These are phyloP conservation scores for Aphis gossypii DNA, from an alignment of 1,140 invertebrate species.

Conservation along the genomic window DNA sequence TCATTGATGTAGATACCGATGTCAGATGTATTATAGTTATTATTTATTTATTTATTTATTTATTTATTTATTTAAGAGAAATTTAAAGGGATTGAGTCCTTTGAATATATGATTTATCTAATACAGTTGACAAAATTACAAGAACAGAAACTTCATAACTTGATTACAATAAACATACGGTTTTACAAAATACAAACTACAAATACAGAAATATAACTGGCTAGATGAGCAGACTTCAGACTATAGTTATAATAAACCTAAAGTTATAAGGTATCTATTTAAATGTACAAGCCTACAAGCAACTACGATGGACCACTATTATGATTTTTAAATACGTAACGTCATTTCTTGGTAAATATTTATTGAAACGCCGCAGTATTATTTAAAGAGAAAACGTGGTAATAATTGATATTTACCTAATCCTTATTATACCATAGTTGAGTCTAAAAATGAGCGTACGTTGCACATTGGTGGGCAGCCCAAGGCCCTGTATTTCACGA, in stretches of 20 bases:
- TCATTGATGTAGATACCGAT: too few species aligned
- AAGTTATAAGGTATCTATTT: neutral
- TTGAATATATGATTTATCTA: too few species aligned
- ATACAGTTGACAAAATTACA: too few species aligned
- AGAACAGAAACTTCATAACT: too few species aligned
- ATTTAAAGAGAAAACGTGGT: neutral
- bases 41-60: too few species aligned
- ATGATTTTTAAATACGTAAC: neutral
- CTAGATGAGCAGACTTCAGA: neutral
- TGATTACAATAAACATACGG: too few species aligned
- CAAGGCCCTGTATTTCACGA: neutral
- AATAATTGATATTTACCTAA: neutral
- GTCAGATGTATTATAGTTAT: too few species aligned
- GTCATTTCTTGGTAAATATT: neutral
- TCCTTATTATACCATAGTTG: neutral
- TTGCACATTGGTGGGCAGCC: neutral
- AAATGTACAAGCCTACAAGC: neutral
- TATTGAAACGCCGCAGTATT: neutral
- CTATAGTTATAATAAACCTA: neutral
- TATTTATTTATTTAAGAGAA: too few species aligned
- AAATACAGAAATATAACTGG: too few species aligned
- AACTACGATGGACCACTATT: neutral
- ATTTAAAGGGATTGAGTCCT: too few species aligned
- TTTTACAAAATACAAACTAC: too few species aligned
- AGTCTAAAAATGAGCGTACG: neutral